These are phyloP conservation scores for Amphiprion percula DNA, from an alignment of 2,113 vertebrate species.

Conservation along the genomic window DNA sequence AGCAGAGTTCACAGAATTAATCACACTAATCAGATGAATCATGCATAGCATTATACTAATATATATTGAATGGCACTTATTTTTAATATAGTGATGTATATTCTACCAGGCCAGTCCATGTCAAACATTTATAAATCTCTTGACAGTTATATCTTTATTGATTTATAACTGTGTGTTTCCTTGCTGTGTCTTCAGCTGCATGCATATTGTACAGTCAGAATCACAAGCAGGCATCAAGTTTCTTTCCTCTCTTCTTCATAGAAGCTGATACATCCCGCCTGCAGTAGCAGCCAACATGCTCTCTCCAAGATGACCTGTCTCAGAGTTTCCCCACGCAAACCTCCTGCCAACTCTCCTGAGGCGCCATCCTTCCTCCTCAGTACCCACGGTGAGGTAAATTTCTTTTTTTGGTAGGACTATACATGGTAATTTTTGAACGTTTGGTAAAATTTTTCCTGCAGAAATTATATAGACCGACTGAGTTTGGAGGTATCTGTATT, in stretches of 20 bases:
- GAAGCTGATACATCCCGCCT: slow-evolving; percentile 30
- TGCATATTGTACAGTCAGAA: background rate
- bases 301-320: slow-evolving; percentile 60
- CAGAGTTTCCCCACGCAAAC: slow-evolving; percentile 59
- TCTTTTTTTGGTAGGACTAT: background rate
- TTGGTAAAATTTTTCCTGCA: background rate
- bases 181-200: background rate
- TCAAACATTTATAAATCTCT: too few relatives aligned
- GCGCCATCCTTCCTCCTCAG: slow-evolving; percentile 67
- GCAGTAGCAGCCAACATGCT: slow-evolving; percentile 27
- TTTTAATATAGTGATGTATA: background rate
- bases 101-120: background rate
- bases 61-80: too few relatives aligned
- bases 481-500: background rate
- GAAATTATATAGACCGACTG: background rate
- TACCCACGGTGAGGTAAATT: slow-evolving; percentile 67
- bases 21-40: too few relatives aligned
- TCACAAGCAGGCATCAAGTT: slow-evolving; percentile 61
- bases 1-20: too few relatives aligned
- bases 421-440: background rate
- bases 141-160: too few relatives aligned
- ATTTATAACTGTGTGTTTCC: background rate
- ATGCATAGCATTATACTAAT: too few relatives aligned
- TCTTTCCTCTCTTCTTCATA: slow-evolving; percentile 39
- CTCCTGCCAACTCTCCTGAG: slow-evolving; percentile 22